phyloP scores from a whole-genome alignment of 2,113 vertebrate species.

The Pterocles gutturalis region DNA sequence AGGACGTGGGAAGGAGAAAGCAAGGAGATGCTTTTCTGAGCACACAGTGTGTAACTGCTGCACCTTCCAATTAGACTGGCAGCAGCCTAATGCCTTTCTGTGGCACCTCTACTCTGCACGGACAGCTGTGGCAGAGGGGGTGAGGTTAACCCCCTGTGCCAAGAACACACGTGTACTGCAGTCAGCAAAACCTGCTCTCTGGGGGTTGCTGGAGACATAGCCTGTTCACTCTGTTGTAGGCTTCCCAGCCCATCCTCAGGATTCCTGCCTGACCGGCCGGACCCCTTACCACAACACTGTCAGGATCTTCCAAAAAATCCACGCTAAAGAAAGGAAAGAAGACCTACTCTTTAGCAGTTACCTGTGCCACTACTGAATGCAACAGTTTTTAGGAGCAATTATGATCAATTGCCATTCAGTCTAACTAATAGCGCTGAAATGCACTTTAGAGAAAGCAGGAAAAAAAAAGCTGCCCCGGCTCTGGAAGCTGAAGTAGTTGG shows the following conservation, averaged over 20 bases:
- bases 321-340: neutral
- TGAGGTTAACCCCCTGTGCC: neutral
- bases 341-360: neutral
- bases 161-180: neutral
- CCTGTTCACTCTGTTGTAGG: neutral
- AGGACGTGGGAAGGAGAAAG: neutral
- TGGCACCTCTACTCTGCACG: neutral
- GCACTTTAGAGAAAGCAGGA: neutral
- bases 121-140: neutral
- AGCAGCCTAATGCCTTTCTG: neutral
- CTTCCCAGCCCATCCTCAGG: neutral
- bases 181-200: neutral
- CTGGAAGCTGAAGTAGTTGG: neutral
- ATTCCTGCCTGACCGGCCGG: neutral
- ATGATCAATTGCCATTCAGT: neutral
- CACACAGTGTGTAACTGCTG: neutral
- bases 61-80: conserved; percentile 9
- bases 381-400: neutral
- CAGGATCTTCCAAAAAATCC: neutral
- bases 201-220: neutral
- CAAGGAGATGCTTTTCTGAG: neutral
- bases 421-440: neutral
- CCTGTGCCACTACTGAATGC: neutral
- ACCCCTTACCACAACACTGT: neutral
- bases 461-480: neutral